Evolutionary conservation across 2,888 invertebrate genomes (phyloP).

Genomic region (Hoplodrina blanda): DNA sequence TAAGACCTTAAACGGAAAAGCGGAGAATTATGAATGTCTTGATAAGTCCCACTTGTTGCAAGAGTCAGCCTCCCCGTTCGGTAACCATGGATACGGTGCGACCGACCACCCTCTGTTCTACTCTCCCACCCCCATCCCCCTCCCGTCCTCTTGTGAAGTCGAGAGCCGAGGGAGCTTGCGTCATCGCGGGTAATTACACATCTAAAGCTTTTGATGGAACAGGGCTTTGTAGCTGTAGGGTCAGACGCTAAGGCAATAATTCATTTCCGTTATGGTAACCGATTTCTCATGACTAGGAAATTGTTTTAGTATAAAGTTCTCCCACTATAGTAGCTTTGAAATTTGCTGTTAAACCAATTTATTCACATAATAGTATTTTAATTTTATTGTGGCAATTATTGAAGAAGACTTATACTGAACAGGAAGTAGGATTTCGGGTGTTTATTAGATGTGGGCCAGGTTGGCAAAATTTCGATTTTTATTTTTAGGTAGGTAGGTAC

Average conservation of each 20-base stretch:
- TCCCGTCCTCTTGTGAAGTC: conserved; percentile 76
- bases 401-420: too few species aligned
- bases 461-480: background rate
- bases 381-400: too few species aligned
- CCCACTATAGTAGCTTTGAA: conserved; percentile 13
- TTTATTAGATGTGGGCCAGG: too few species aligned
- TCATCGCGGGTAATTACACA: conserved; percentile 87
- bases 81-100: conserved; percentile 80
- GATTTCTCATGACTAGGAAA: conserved; percentile 66
- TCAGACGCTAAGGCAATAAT: conserved; percentile 68
- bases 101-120: conserved; percentile 56
- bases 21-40: conserved; percentile 57
- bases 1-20: conserved; percentile 37
- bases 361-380: too few species aligned
- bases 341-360: conserved; percentile 1
- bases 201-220: conserved; percentile 84
- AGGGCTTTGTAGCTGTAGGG: conserved; percentile 75
- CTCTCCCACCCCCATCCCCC: conserved; percentile 51
- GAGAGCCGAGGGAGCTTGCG: conserved; percentile 78
- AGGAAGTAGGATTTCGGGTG: too few species aligned
- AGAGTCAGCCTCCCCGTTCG: conserved; percentile 68
- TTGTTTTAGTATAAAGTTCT: conserved; percentile 45
- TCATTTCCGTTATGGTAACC: conserved; percentile 68
- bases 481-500: background rate
- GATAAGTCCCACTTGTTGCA: conserved; percentile 83